Conservation (phyloP, 2,113 vertebrate species). For the Tyto alba region DNA sequence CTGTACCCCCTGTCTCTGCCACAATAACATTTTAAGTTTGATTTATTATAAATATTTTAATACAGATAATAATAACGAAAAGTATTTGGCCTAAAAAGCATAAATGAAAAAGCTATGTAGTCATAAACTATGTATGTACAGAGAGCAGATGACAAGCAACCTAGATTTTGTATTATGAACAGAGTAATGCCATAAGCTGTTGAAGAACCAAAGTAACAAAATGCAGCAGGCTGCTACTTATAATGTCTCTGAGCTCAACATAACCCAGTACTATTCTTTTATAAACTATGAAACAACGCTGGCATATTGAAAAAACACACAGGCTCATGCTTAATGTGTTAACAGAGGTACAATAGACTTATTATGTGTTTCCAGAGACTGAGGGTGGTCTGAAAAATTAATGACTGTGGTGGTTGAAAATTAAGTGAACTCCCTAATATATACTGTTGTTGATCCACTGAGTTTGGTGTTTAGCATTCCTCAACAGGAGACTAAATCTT, state of each 20-base stretch:
- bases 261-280: slow-evolving; percentile 54
- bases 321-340: slow-evolving; percentile 60
- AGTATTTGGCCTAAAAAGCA: slow-evolving; percentile 67
- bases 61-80: slow-evolving; percentile 68
- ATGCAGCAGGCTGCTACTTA: slow-evolving; percentile 41
- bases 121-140: slow-evolving; percentile 55
- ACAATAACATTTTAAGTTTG: slow-evolving; percentile 62
- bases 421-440: slow-evolving; percentile 78
- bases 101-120: slow-evolving; percentile 63
- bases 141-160: slow-evolving; percentile 38
- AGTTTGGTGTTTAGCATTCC: slow-evolving; percentile 79
- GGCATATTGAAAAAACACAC: slow-evolving; percentile 65
- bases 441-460: slow-evolving; percentile 73
- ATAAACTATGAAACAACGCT: slow-evolving; percentile 62
- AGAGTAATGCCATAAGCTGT: slow-evolving; percentile 47
- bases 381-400: slow-evolving; percentile 81
- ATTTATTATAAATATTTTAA: slow-evolving; percentile 74
- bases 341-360: slow-evolving; percentile 61
- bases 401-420: slow-evolving; percentile 73
- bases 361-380: slow-evolving; percentile 68
- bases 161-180: slow-evolving; percentile 31
- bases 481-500: slow-evolving; percentile 75
- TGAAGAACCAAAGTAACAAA: slow-evolving; percentile 19
- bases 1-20: slow-evolving; percentile 38
- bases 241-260: slow-evolving; percentile 3